Conservation (phyloP, 2,888 invertebrate genomes). For the Chrysolina oricalcia region DNA sequence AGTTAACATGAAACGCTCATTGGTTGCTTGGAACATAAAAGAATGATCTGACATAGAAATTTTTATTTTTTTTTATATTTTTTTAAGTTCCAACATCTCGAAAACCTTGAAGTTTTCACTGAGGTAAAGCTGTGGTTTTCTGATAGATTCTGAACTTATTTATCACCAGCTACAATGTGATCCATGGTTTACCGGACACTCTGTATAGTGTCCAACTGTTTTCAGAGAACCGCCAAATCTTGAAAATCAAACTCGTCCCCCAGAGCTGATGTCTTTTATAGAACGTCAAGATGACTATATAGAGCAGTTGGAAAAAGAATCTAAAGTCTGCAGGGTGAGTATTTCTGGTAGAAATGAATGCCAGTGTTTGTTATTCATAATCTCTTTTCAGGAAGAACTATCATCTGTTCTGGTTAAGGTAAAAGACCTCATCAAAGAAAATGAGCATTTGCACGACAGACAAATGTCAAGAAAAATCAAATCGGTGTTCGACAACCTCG, state of each 20-base stretch:
- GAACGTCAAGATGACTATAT: slow-evolving; percentile 92
- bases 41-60: too few species aligned
- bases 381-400: slow-evolving; percentile 78
- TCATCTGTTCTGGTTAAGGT: slow-evolving; percentile 86
- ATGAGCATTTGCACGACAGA: slow-evolving; percentile 85
- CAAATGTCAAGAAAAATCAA: slow-evolving; percentile 81
- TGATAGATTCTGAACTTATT: too few species aligned
- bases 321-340: slow-evolving; percentile 84
- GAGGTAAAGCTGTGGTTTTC: too few species aligned
- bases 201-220: slow-evolving; percentile 2
- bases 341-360: slow-evolving; percentile 14
- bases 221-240: slow-evolving; percentile 57
- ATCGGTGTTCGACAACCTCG: slow-evolving; percentile 78
- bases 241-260: slow-evolving; percentile 70
- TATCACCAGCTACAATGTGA: too few species aligned
- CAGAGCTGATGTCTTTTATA: slow-evolving; percentile 86
- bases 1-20: too few species aligned
- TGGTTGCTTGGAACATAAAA: too few species aligned
- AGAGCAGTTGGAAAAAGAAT: slow-evolving; percentile 88
- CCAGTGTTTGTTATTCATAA: background rate
- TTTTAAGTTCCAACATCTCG: too few species aligned
- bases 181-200: too few species aligned
- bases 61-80: too few species aligned
- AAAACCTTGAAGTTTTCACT: too few species aligned
- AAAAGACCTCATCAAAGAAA: slow-evolving; percentile 89